A percentile compares a stretch with the other conserved stretches of the same genome.
Evolutionary conservation across 2,888 invertebrate genomes (phyloP).

Genomic region (Girardia tigrina): DNA sequence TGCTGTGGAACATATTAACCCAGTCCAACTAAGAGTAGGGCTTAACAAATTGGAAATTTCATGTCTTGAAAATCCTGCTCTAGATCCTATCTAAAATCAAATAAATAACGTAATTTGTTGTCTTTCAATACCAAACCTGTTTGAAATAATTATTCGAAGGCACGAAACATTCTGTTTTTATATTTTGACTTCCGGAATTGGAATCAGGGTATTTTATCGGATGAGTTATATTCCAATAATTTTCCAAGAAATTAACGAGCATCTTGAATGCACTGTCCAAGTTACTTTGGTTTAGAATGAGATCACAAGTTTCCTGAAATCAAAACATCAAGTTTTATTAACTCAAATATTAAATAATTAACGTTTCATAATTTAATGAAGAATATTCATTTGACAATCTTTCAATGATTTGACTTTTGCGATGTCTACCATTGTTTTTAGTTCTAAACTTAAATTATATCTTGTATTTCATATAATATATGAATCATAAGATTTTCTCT

Average conservation of each 20-base stretch:
- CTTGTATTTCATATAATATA: too few relatives aligned
- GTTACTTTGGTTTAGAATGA: neutral
- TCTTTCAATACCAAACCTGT: neutral
- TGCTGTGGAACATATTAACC: neutral
- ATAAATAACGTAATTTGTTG: neutral
- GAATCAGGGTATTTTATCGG: neutral
- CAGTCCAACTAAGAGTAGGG: neutral
- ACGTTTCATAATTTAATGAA: too few relatives aligned
- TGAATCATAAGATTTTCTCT: too few relatives aligned
- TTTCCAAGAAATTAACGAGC: neutral
- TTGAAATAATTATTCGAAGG: neutral
- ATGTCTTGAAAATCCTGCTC: neutral
- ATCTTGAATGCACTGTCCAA: neutral
- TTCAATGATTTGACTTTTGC: too few relatives aligned
- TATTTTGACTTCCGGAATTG: neutral
- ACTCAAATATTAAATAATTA: too few relatives aligned
- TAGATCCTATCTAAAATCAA: neutral
- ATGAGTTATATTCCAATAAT: neutral
- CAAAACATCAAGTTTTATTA: too few relatives aligned
- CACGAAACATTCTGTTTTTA: neutral
- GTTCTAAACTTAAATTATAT: too few relatives aligned
- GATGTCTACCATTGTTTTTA: too few relatives aligned
- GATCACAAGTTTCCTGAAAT: neutral
- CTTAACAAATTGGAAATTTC: slow-evolving; percentile 9
- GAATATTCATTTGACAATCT: too few relatives aligned